Base-by-base conservation (phyloP, 2,888 invertebrate genomes). In the Syrphus vitripennis region DNA sequence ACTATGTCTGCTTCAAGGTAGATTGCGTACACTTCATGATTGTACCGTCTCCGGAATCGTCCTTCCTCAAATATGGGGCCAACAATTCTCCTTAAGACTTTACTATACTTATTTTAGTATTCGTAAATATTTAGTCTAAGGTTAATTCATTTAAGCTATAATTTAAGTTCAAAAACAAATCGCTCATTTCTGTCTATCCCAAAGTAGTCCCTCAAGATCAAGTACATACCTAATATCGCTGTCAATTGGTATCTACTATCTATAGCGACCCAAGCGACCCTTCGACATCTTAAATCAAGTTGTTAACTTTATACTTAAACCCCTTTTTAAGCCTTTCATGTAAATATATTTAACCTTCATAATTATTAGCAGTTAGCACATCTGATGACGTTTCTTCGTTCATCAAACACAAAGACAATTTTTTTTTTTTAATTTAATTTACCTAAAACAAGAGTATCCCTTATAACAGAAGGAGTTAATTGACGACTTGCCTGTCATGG, bases 401-500 rank as follows among this genome's bases (percentile, higher is more conserved):
- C 26, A 31, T 14, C 4, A 37, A 63, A 37, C n/a, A 34, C 9
- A 34, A 2, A 72, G 42, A 45, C 63, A 63, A n/a, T n/a, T n/a
- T n/a, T n/a, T n/a, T n/a, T n/a, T n/a, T n/a, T 63, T 53, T 21
- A 55, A 37, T 37, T n/a, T 16, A 9, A 48, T 53, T 53, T 14
- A 31, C 7, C 1, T 7, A 16, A n/a, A 4, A 7, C n/a, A 6
- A 37, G 45, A 9, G 9, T 34, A 16, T 57, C 31, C 7, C 2
- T 14, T 55, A 29, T 31, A 16, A n/a, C n/a, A 57, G 12, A 21
- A 34, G 19, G 5, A 34, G 45, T 21, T 48, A 71, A 57, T 79
- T 59, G 57, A 71, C 24, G 65, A 31, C 57, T 71, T 40, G 57
- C 71, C 59, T 65, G 50, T 55, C 63, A 65, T 71, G 65, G 42